Conservation (phyloP, 2,113 vertebrate genomes). For the Okapia johnstoni region DNA sequence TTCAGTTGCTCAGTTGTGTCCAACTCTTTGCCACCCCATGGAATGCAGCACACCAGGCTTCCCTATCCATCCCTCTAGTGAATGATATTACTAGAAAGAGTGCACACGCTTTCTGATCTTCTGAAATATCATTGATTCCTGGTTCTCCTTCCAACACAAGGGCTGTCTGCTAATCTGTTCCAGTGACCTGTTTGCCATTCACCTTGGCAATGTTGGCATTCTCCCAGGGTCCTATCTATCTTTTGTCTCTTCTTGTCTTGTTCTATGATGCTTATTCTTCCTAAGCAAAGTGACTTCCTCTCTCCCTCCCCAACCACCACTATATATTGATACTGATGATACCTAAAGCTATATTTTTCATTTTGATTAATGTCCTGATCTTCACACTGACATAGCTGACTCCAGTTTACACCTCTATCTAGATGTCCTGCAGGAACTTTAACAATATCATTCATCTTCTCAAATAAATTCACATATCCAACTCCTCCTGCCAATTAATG, state of each 20-base stretch:
- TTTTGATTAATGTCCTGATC: background rate
- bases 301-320: background rate
- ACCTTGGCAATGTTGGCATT: background rate
- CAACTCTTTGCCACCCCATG: background rate
- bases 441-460: slow-evolving; percentile 19
- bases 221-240: background rate
- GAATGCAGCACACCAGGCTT: background rate
- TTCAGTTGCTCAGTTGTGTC: background rate
- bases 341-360: slow-evolving; percentile 6
- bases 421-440: background rate
- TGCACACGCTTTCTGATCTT: background rate
- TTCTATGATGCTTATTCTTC: background rate
- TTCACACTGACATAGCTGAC: background rate
- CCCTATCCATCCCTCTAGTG: background rate
- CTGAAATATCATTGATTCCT: background rate
- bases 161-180: background rate
- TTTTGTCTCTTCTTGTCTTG: background rate
- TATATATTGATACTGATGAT: background rate
- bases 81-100: background rate
- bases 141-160: background rate
- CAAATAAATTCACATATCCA: background rate
- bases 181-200: background rate
- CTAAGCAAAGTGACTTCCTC: background rate
- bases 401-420: background rate
- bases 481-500: slow-evolving; percentile 16